Conservation (phyloP, 53 echinoderm and acorn worm genomes). For the Zoroaster sp. region DNA sequence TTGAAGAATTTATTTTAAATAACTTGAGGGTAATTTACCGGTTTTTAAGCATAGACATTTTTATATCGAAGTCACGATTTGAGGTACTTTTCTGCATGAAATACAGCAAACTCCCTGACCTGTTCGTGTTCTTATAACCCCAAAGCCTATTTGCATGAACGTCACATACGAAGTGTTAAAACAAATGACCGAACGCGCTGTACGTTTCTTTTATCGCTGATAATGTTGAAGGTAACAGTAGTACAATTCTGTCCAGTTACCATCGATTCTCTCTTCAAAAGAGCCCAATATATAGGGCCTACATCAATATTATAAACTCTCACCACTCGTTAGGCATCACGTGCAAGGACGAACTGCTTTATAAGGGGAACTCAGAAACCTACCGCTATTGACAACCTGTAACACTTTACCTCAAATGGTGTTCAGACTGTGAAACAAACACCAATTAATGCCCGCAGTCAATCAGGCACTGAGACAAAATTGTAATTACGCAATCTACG, state of each 20-base stretch:
- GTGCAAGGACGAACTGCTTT: neutral
- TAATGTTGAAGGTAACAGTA: too few relatives aligned
- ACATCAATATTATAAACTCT: neutral
- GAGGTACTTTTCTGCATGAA: too few relatives aligned
- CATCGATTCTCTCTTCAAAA: neutral
- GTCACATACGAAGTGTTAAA: too few relatives aligned
- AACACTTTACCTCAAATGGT: conserved; percentile 1
- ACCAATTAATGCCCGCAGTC: neutral
- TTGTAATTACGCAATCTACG: conserved; percentile 24
- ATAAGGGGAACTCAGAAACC: neutral
- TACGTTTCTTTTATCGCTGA: too few relatives aligned
- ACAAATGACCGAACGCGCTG: too few relatives aligned
- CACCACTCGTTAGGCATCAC: neutral
- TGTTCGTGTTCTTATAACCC: too few relatives aligned
- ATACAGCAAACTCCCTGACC: too few relatives aligned
- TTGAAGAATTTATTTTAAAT: too few relatives aligned
- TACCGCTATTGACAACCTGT: neutral
- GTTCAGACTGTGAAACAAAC: conserved; percentile 8
- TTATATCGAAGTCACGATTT: too few relatives aligned
- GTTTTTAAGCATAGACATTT: too few relatives aligned
- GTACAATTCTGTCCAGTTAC: neutral
- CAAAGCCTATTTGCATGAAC: too few relatives aligned
- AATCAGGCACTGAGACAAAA: conserved; percentile 16
- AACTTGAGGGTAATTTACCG: too few relatives aligned
- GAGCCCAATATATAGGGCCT: neutral